Evolutionary conservation across 2,113 vertebrate genomes (phyloP), one percentile per base, ranked within the genome.

Genomic region (Rhinolophus sinicus): DNA sequence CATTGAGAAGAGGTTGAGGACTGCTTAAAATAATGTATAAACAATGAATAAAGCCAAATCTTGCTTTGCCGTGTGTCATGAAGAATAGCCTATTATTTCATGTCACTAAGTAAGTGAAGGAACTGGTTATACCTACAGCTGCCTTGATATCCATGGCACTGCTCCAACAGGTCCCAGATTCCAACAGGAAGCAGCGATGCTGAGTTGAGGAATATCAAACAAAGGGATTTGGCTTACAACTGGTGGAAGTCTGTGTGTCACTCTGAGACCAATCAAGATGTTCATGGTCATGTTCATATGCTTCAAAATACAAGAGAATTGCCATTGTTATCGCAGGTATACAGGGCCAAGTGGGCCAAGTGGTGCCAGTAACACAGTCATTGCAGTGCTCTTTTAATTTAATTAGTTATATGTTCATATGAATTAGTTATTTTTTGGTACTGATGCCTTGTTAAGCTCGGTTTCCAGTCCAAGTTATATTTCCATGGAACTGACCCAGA

Each of bases 111-210:
- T 93, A 76, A 96, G 30, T 82, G 50, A 90, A 93, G 22, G 81
- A 93, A 87, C 64, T 91, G 11, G 76, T 83, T 95, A 44, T 76
- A 83, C 64, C 7, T 1, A 47, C 4, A 44, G 90, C 95, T 97
- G 90, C 92, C 94, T 97, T 95, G 94, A 95, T 88, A 94, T 86
- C 47, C 47, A 50, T 50, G 47, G n/a, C 52, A 70, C 73, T 60
- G 62, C 22, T 97, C 65, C 73, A 94, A 78, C 33, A 72, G 81
- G 64, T 65, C 35, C 78, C 58, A 56, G 85, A 65, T 91, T 93
- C 94, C 26, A 97, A 82, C 6, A 94, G 78, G 65, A 94, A 83
- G 26, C 76, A 93, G 44, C 0, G 16, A 60, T 83, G 15, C 2
- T 70, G 52, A 77, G 28, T 75, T 40, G 33, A 75, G 77, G 67